Evolutionary conservation across 2,113 vertebrate genomes (phyloP).

Genomic region (Gopherus flavomarginatus): DNA sequence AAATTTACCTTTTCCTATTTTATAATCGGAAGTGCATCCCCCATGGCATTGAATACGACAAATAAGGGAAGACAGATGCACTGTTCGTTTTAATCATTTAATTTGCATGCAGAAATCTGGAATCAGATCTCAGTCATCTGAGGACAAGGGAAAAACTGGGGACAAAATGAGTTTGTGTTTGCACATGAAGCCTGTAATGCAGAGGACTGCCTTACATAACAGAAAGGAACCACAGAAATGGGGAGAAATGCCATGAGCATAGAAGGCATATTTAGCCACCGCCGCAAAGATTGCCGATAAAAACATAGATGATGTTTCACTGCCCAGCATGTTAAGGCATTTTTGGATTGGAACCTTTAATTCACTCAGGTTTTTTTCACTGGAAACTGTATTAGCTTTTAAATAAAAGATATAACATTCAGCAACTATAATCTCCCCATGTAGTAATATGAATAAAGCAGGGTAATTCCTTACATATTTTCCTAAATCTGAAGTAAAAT

Average conservation of each 20-base stretch:
- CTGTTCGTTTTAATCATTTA: not conserved
- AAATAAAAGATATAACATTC: not conserved
- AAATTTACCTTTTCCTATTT: constrained; percentile 28
- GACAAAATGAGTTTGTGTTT: not conserved
- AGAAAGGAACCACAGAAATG: not conserved
- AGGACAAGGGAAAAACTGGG: not conserved
- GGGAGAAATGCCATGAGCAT: not conserved
- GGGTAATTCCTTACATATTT: not conserved
- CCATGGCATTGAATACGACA: not conserved
- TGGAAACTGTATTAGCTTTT: not conserved
- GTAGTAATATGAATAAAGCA: not conserved
- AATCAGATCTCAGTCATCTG: not conserved
- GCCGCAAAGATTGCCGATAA: not conserved
- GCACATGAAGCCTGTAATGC: not conserved
- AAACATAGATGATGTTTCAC: not conserved
- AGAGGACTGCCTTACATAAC: not conserved
- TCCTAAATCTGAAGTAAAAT: not conserved
- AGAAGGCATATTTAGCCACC: not conserved
- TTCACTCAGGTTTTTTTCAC: not conserved
- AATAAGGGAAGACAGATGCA: not conserved
- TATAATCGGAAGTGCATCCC: fast-evolving
- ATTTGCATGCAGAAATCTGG: not conserved
- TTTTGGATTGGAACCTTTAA: not conserved
- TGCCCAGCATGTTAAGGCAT: not conserved
- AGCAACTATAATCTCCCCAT: not conserved